Conservation (phyloP, 2,797 vertebrate species). For the Pelochelys cantorii region DNA sequence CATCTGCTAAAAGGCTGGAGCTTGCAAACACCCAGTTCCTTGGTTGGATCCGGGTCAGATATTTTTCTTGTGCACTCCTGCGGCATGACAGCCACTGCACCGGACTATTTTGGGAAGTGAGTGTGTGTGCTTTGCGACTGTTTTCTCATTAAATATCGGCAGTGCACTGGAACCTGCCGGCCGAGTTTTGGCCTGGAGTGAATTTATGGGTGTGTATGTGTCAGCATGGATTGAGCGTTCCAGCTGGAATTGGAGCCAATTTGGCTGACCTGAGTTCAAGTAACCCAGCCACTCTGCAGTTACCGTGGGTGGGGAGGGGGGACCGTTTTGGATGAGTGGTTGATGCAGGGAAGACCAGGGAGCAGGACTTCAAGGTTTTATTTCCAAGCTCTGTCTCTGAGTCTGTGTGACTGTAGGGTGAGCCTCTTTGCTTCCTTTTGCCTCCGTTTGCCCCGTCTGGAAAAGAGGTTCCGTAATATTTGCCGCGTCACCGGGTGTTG, state of each 20-base stretch:
- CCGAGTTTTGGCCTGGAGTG: not conserved
- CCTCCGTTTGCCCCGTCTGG: not conserved
- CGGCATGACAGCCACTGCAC: not conserved
- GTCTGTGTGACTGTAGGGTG: not conserved
- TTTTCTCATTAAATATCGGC: not conserved
- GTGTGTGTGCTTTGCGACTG: not conserved
- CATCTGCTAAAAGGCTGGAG: slow-evolving; percentile 1
- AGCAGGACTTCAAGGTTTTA: not conserved
- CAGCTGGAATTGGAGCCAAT: not conserved
- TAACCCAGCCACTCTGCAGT: not conserved
- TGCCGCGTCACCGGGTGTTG: not conserved
- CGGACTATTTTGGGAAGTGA: slow-evolving; percentile 27
- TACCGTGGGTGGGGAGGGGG: not conserved
- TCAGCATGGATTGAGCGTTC: slow-evolving; percentile 30
- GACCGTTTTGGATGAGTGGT: not conserved
- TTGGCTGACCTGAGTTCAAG: not conserved
- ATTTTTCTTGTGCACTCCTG: not conserved
- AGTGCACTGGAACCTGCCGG: not conserved
- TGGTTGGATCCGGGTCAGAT: not conserved
- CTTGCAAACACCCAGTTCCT: not conserved
- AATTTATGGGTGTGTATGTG: not conserved
- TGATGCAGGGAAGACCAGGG: not conserved
- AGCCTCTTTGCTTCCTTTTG: not conserved
- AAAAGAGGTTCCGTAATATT: not conserved
- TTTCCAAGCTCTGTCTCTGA: not conserved